A percentile compares a stretch with the other conserved stretches of the same genome.
phyloP scores from a whole-genome alignment of 2,888 invertebrate genomes.

The Coecobrya sp. region DNA sequence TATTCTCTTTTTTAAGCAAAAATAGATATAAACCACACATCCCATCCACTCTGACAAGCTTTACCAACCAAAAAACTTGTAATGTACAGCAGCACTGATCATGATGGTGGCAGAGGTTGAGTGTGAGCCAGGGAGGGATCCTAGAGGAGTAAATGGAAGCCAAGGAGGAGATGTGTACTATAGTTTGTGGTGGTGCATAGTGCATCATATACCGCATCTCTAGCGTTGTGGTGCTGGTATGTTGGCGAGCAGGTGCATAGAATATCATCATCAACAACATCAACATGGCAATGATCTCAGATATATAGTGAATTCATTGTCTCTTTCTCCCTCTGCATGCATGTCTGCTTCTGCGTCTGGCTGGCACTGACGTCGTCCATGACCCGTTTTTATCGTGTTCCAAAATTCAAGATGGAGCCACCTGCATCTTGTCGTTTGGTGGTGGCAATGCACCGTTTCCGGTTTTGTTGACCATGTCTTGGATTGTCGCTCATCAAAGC shows the following conservation, averaged over 20 bases:
- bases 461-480: slow-evolving; percentile 66
- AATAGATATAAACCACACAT: slow-evolving; percentile 89
- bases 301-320: slow-evolving; percentile 28
- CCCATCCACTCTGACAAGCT: slow-evolving; percentile 96
- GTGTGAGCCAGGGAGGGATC: slow-evolving; percentile 1
- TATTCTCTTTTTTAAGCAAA: slow-evolving; percentile 59
- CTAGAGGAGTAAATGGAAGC: not conserved
- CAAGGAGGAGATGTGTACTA: not conserved
- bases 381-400: slow-evolving; percentile 25
- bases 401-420: slow-evolving; percentile 70
- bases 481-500: slow-evolving; percentile 97
- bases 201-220: slow-evolving; percentile 51
- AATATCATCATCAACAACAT: not conserved
- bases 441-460: not conserved
- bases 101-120: slow-evolving; percentile 17
- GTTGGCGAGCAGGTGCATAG: slow-evolving; percentile 42
- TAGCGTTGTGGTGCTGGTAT: slow-evolving; percentile 17
- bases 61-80: slow-evolving; percentile 87
- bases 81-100: not conserved
- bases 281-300: slow-evolving; percentile 55
- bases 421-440: not conserved
- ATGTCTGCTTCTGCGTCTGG: slow-evolving; percentile 44
- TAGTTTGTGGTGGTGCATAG: slow-evolving; percentile 24
- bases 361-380: slow-evolving; percentile 14
- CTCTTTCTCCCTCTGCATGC: slow-evolving; percentile 18